Evolutionary conservation across 2,797 vertebrate species (phyloP).

Genomic region (Synanceia verrucosa): DNA sequence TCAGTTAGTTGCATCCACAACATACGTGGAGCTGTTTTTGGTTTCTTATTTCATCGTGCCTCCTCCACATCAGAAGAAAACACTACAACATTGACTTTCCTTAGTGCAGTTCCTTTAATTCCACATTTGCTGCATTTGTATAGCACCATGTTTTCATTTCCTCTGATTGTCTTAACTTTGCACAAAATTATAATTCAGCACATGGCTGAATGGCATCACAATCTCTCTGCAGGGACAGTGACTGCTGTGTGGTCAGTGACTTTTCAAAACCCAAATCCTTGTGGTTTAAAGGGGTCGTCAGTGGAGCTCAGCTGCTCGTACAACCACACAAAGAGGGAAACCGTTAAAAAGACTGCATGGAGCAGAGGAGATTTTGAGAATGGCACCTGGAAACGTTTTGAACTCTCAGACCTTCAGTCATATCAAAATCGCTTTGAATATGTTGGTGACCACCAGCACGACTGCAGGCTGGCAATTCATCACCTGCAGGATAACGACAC

Average conservation of each 20-base stretch:
- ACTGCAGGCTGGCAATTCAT: conserved; percentile 47
- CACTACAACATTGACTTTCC: no score
- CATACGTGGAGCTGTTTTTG: not conserved
- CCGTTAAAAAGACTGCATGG: conserved; percentile 19
- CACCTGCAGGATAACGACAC: conserved; percentile 38
- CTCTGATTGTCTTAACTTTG: not conserved
- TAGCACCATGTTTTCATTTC: not conserved
- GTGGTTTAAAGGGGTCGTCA: conserved; percentile 36
- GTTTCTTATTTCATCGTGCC: not conserved
- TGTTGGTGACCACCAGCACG: conserved; percentile 26
- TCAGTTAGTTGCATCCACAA: no score
- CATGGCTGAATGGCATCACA: not conserved
- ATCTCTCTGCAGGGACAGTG: conserved; percentile 26
- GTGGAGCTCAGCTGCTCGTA: conserved; percentile 50
- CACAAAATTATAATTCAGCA: not conserved
- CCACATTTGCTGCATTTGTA: not conserved
- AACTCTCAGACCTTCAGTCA: conserved; percentile 20
- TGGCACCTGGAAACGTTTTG: not conserved
- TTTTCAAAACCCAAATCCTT: conserved; percentile 41
- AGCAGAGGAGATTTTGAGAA: not conserved
- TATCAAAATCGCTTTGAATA: conserved; percentile 33
- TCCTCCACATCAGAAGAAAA: not conserved
- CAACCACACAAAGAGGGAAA: conserved; percentile 10
- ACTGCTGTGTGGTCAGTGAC: conserved; percentile 1
- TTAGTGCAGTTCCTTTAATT: not conserved